A percentile compares a stretch with the other conserved stretches of the same genome.
phyloP scores from a whole-genome alignment of 2,113 vertebrate species.

The Pionites leucogaster region DNA sequence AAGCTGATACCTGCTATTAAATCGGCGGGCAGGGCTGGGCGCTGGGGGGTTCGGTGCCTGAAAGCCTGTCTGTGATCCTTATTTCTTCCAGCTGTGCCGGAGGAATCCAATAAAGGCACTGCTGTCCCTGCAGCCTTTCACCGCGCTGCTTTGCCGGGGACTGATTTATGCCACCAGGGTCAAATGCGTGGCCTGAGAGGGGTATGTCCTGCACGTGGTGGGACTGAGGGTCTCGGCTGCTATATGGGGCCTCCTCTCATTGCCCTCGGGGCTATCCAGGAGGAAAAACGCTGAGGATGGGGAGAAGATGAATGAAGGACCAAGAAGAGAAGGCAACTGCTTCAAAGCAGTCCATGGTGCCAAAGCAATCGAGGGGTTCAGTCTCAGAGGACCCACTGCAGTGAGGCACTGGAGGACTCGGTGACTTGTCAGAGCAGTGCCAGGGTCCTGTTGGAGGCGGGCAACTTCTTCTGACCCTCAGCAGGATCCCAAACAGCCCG shows the following conservation, averaged over 20 bases:
- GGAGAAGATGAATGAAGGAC: neutral
- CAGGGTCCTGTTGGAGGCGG: neutral
- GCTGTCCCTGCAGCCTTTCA: neutral
- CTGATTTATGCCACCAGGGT: neutral
- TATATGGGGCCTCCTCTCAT: neutral
- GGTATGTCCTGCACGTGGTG: neutral
- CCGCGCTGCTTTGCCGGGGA: neutral
- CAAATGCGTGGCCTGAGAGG: neutral
- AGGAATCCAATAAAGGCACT: neutral
- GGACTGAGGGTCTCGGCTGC: neutral
- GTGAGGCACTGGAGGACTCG: neutral
- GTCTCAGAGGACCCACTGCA: constrained; percentile 75
- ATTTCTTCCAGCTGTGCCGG: constrained; percentile 44
- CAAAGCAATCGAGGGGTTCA: constrained; percentile 79
- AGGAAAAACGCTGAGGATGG: neutral
- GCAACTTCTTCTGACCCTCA: neutral
- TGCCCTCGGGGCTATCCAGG: neutral
- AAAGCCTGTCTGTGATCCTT: constrained; percentile 11
- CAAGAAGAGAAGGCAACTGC: neutral
- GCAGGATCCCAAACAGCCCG: neutral
- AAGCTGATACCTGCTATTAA: neutral
- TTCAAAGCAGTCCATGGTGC: neutral
- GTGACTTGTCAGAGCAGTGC: neutral
- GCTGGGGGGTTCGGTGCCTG: neutral
- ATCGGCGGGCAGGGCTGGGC: neutral